phyloP scores from a whole-genome alignment of 64 coral and sea anemone species.

The Exaiptasia diaphana region DNA sequence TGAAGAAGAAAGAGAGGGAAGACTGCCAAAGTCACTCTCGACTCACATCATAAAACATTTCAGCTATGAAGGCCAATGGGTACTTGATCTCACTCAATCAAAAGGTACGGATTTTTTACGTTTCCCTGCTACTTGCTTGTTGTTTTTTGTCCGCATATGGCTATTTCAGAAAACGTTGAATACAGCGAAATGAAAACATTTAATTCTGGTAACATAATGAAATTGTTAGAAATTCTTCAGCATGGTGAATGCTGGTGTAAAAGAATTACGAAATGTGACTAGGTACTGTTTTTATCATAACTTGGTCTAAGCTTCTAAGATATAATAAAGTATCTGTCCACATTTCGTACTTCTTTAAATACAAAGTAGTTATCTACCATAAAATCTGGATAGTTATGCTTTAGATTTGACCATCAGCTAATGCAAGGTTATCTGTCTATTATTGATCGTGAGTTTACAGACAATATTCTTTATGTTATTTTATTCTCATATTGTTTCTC shows the following conservation, averaged over 20 bases:
- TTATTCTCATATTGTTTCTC: background rate
- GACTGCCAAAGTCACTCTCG: background rate
- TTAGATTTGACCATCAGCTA: background rate
- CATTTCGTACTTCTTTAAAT: background rate
- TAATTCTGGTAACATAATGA: background rate
- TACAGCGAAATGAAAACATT: background rate
- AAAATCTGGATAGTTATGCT: background rate
- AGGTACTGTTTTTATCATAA: background rate
- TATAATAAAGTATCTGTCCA: background rate
- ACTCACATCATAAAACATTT: background rate
- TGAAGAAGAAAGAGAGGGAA: background rate
- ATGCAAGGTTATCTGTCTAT: background rate
- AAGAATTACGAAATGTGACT: background rate
- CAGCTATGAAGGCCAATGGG: conserved; percentile 24
- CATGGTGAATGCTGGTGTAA: background rate
- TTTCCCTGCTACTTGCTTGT: too few species aligned
- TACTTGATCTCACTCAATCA: conserved; percentile 18
- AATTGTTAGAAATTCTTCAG: background rate
- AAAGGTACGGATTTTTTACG: background rate
- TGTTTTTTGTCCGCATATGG: background rate
- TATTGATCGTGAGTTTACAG: too few species aligned
- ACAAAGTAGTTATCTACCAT: background rate
- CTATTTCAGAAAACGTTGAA: background rate
- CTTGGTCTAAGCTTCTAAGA: background rate
- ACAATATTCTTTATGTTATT: too few species aligned